These are phyloP conservation scores for Herpetotheres cachinnans DNA, from an alignment of 2,113 vertebrate species.

Conservation along the genomic window DNA sequence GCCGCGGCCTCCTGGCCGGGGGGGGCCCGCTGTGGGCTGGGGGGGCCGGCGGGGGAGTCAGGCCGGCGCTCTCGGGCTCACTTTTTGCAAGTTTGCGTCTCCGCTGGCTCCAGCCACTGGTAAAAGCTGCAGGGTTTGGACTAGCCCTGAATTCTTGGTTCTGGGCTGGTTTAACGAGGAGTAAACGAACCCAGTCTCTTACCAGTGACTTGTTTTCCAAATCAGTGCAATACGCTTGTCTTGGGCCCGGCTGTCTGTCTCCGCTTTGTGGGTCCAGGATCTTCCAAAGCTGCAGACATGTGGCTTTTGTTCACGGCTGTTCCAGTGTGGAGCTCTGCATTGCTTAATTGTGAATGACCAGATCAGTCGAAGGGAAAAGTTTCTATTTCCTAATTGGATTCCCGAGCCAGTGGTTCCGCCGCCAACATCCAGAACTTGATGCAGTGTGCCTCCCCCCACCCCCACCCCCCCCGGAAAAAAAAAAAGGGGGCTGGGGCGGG, in stretches of 20 bases:
- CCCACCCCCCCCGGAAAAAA: neutral
- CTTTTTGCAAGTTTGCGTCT: neutral
- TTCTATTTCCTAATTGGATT: neutral
- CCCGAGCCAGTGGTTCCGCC: neutral
- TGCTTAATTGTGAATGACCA: neutral
- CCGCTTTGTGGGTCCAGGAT: neutral
- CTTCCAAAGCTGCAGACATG: neutral
- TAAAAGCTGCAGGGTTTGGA: neutral
- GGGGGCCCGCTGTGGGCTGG: neutral
- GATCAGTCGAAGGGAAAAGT: neutral
- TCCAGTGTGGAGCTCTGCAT: neutral
- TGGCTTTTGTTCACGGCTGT: neutral
- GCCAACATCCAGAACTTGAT: neutral
- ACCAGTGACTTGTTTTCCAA: neutral
- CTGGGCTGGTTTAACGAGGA: neutral
- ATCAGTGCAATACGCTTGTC: neutral
- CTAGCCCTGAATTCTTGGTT: neutral
- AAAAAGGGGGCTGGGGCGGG: accelerated
- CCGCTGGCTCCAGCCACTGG: neutral
- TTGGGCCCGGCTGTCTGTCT: neutral
- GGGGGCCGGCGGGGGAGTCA: neutral
- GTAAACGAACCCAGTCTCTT: neutral
- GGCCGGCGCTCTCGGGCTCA: neutral
- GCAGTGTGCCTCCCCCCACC: neutral
- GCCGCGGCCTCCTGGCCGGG: neutral